phyloP scores from a whole-genome alignment of 2,113 vertebrate genomes.

The Heterotilapia buettikoferi region DNA sequence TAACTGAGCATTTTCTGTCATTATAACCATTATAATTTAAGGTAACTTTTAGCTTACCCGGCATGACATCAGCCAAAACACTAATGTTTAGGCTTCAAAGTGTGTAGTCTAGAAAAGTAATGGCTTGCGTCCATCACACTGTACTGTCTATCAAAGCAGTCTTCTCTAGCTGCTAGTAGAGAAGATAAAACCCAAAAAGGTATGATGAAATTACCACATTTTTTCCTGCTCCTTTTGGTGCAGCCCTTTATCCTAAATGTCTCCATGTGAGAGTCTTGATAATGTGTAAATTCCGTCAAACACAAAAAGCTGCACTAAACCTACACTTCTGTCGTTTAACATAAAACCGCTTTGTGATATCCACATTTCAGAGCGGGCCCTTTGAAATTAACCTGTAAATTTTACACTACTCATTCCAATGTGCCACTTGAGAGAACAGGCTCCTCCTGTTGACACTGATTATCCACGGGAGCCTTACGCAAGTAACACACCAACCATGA shows the following conservation, averaged over 20 bases:
- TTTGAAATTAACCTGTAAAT: neutral
- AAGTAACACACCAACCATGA: neutral
- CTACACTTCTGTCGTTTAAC: neutral
- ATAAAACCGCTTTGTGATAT: neutral
- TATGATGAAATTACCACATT: neutral
- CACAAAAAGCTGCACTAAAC: neutral
- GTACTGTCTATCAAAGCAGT: neutral
- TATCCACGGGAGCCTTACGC: neutral
- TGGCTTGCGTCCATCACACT: neutral
- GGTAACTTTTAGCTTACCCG: neutral
- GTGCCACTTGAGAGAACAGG: neutral
- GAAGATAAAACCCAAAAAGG: neutral
- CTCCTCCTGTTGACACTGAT: slow-evolving; percentile 12
- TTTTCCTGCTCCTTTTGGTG: neutral
- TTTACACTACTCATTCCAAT: neutral
- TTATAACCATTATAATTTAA: neutral
- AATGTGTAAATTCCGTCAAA: neutral
- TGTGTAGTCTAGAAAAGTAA: neutral
- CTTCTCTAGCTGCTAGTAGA: neutral
- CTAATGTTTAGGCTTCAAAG: neutral
- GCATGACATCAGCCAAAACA: neutral
- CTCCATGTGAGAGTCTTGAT: neutral
- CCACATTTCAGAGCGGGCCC: neutral
- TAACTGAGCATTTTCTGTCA: neutral
- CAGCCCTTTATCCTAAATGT: neutral